A percentile compares a stretch with the other conserved stretches of the same genome.
These are phyloP conservation scores for Bolborhynchus lineola DNA, from an alignment of 2,113 vertebrate genomes.

Conservation along the genomic window DNA sequence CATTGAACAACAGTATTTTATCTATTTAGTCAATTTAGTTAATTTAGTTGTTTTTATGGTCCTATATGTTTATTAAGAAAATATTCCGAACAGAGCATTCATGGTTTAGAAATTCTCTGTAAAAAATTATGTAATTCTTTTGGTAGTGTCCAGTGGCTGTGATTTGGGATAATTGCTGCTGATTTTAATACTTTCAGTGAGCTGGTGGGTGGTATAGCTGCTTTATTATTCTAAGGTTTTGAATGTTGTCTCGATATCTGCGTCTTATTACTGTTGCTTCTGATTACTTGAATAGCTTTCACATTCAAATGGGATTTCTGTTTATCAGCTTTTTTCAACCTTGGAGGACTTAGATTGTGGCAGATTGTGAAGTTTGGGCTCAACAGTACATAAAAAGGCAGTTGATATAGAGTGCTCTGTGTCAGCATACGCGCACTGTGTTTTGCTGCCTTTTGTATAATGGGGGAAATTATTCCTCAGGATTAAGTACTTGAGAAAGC, in stretches of 20 bases:
- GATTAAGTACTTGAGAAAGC: neutral
- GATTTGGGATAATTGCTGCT: neutral
- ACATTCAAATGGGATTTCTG: neutral
- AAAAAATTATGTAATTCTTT: neutral
- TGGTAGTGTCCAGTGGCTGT: neutral
- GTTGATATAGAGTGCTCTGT: neutral
- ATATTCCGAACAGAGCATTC: neutral
- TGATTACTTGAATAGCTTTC: neutral
- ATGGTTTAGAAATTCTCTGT: neutral
- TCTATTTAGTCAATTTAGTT: neutral
- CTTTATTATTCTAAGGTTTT: neutral
- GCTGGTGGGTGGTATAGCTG: neutral
- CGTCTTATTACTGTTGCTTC: neutral
- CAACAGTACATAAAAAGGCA: neutral
- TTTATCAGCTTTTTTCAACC: neutral
- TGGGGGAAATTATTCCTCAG: neutral
- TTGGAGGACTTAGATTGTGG: neutral
- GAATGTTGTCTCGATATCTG: neutral
- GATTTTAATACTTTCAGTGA: neutral
- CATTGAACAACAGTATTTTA: neutral
- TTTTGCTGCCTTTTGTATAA: neutral
- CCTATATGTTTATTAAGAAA: neutral
- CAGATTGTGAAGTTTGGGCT: neutral
- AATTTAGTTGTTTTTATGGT: neutral
- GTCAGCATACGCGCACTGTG: neutral